Evolutionary conservation across 92 coral and sea anemone genomes (phyloP), one percentile per base, ranked within the genome.

Genomic region (Micromussa lordhowensis): DNA sequence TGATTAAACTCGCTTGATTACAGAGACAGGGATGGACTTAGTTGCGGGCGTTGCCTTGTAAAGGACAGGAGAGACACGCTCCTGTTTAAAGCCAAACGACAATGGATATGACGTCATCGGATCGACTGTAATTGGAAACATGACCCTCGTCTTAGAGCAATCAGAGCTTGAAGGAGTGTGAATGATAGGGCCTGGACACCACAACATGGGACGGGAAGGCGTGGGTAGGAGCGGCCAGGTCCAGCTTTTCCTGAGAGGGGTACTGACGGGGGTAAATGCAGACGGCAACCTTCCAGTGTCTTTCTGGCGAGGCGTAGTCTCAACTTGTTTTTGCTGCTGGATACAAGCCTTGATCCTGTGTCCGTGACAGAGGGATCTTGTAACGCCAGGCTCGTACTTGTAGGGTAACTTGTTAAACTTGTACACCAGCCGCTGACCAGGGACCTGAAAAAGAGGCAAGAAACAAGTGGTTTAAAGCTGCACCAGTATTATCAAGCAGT

Each of bases 351-450:
- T 53, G n/a, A 83, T 72, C 15, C 79, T 71, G 21, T 44, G 28
- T 70, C 44, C 78, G 16, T 88, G 89, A 38, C 55, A 69, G 31
- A 35, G 79, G 4, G 78, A 59, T 36, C 94, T 63, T 4, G 92
- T 92, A 71, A 79, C 81, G 21, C 90, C 92, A n/a, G 97, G 95
- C 53, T 86, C 90, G 59, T 94, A 94, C 64, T 92, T 91, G 80
- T 92, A 94, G 4, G 97, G 97, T 51, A 94, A 78, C 17, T 94
- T 90, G 71, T 70, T 77, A 75, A 94, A 94, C 77, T 80, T 90
- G 91, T 92, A 92, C 17, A 92, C 95, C 71, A 94, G 91, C 30
- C 90, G 86, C 78, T 92, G 92, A 1, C 93, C 92, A 31, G 92
- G 87, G 4, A 94, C 97, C 97, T 94, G 86, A n/a, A 53, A 57